A percentile compares a stretch with the other conserved stretches of the same genome.
phyloP scores from a whole-genome alignment of 1,140 invertebrate species.

The Argopecten irradians region DNA sequence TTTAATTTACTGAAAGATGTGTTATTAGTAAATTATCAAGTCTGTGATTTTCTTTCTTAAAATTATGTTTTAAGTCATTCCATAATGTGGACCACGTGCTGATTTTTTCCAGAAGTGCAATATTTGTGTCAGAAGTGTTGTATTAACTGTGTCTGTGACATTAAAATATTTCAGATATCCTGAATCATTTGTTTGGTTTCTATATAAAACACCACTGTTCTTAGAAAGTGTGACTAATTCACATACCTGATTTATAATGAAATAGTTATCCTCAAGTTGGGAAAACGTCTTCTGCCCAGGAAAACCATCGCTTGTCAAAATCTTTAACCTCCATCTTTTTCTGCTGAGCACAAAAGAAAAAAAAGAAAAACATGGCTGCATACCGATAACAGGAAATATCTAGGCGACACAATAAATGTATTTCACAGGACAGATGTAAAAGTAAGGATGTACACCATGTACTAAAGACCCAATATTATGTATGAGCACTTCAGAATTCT shows the following conservation, averaged over 20 bases:
- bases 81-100: background rate
- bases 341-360: background rate
- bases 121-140: conserved; percentile 3
- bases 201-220: background rate
- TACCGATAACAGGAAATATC: no score
- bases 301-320: conserved; percentile 1
- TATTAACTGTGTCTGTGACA: background rate
- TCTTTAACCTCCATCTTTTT: background rate
- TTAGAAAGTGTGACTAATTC: background rate
- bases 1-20: background rate
- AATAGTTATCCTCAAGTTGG: background rate
- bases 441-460: no score
- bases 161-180: background rate
- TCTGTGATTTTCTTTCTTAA: background rate
- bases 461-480: no score
- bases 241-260: no score
- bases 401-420: no score
- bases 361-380: no score
- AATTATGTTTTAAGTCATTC: background rate
- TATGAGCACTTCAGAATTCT: no score
- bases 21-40: background rate
- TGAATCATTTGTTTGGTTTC: background rate
- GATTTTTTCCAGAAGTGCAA: background rate
- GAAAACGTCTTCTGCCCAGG: background rate
- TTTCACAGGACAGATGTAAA: no score